A percentile compares a stretch with the other conserved stretches of the same genome.
These are phyloP conservation scores for Drosophila ambigua DNA, from an alignment of 1,140 invertebrate genomes.

Conservation along the genomic window DNA sequence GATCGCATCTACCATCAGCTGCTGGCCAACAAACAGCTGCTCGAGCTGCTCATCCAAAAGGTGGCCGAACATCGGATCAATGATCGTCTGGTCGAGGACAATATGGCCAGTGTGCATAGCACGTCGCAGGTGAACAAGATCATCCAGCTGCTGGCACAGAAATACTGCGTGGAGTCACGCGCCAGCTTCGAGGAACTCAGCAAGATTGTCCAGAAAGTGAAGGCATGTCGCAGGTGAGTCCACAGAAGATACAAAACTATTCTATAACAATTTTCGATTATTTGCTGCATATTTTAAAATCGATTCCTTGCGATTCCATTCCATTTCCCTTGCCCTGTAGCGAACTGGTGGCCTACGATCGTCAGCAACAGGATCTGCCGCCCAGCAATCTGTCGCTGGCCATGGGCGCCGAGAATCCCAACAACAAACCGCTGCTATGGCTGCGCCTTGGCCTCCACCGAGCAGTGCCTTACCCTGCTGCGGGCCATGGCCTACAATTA, in stretches of 20 bases:
- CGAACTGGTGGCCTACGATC: slow-evolving; percentile 96
- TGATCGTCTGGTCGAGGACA: slow-evolving; percentile 83
- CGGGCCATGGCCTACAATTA: slow-evolving; percentile 95
- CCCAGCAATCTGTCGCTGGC: slow-evolving; percentile 14
- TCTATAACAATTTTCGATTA: too few species aligned
- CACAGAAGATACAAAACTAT: too few species aligned
- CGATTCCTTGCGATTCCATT: too few species aligned
- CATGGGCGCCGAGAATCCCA: slow-evolving; percentile 47
- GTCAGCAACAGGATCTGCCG: slow-evolving; percentile 88
- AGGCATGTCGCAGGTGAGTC: slow-evolving; percentile 89
- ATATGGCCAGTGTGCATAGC: slow-evolving; percentile 84
- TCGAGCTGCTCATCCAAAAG: slow-evolving; percentile 87
- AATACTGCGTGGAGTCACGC: slow-evolving; percentile 97
- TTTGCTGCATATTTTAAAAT: too few species aligned
- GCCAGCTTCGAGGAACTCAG: slow-evolving; percentile 97
- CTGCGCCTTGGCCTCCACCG: slow-evolving; percentile 93
- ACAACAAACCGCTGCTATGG: slow-evolving; percentile 90
- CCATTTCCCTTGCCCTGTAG: slow-evolving; percentile 69
- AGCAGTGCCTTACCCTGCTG: slow-evolving; percentile 96
- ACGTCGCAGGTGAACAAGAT: slow-evolving; percentile 90
- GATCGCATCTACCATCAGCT: slow-evolving; percentile 97
- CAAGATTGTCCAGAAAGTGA: slow-evolving; percentile 96
- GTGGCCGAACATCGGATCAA: slow-evolving; percentile 80
- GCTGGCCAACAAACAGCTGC: slow-evolving; percentile 93
- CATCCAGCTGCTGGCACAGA: slow-evolving; percentile 94